phyloP scores from a whole-genome alignment of 2,888 invertebrate species.

The Cheilosia scutellata region DNA sequence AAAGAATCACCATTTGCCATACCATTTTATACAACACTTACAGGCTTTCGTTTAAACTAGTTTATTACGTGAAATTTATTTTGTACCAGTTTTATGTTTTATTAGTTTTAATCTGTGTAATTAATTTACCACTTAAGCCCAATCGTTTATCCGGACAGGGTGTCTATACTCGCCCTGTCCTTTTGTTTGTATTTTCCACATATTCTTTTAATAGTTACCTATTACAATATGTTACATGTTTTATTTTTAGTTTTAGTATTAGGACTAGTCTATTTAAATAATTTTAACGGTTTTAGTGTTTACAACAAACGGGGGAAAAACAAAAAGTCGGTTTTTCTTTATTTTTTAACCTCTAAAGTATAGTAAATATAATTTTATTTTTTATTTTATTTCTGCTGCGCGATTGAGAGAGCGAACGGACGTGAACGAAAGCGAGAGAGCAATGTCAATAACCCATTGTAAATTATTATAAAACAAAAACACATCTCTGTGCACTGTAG shows the following conservation, averaged over 20 bases:
- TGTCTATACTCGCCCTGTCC: background rate
- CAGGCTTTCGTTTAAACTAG: conserved; percentile 10
- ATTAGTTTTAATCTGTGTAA: conserved; percentile 49
- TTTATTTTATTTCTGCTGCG: background rate
- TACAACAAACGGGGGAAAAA: background rate
- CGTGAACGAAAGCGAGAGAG: conserved; percentile 8
- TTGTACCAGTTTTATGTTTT: conserved; percentile 32
- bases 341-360: background rate
- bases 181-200: background rate
- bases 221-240: background rate
- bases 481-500: background rate
- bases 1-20: conserved; percentile 53
- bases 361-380: conserved; percentile 3
- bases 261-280: conserved; percentile 31
- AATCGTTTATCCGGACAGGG: background rate
- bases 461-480: conserved; percentile 32
- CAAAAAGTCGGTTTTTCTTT: conserved; percentile 6
- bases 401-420: background rate
- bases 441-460: conserved; percentile 41
- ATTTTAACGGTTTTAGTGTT: conserved; percentile 15
- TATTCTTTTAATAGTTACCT: conserved; percentile 17
- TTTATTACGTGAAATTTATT: conserved; percentile 7
- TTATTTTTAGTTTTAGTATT: background rate
- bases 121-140: conserved; percentile 16
- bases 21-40: conserved; percentile 48